phyloP scores from a whole-genome alignment of 2,888 invertebrate genomes.

The Ryuthela nishihirai region DNA sequence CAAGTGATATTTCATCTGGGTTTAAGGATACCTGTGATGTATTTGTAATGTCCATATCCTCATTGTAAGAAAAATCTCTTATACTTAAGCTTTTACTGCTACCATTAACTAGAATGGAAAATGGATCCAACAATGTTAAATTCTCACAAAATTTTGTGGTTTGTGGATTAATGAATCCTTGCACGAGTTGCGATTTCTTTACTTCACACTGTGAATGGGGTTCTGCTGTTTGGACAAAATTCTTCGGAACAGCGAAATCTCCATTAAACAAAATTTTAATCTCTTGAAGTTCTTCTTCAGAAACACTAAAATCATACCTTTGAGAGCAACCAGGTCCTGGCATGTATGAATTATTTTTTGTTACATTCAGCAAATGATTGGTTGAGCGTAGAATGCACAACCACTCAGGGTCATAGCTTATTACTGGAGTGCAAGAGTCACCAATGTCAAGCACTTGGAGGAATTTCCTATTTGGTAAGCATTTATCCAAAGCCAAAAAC shows the following conservation, averaged over 20 bases:
- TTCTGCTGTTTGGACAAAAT: conserved; percentile 63
- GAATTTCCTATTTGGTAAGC: conserved; percentile 81
- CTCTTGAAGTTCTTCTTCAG: conserved; percentile 65
- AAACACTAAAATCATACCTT: conserved; percentile 69
- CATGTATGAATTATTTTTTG: conserved; percentile 67
- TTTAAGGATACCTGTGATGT: conserved; percentile 39
- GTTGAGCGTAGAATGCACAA: conserved; percentile 79
- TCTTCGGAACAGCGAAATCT: conserved; percentile 67
- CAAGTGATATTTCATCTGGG: conserved; percentile 46
- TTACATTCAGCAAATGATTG: conserved; percentile 78
- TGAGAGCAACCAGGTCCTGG: conserved; percentile 71
- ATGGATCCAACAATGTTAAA: conserved; percentile 74
- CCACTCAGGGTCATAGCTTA: conserved; percentile 91
- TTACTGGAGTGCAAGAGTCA: conserved; percentile 24
- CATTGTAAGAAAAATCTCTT: conserved; percentile 8
- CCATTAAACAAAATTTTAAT: conserved; percentile 63
- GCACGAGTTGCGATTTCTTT: conserved; percentile 5
- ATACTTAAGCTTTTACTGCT: conserved; percentile 2
- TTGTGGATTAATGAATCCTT: conserved; percentile 52
- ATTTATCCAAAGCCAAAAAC: conserved; percentile 95
- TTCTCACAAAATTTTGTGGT: conserved; percentile 54
- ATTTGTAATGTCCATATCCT: conserved; percentile 2
- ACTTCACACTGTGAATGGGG: conserved; percentile 1
- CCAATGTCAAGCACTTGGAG: conserved; percentile 64
- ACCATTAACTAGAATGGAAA: conserved; percentile 54